Conservation (phyloP, 2,113 vertebrate genomes). For the Telmatochromis bifrenatus region DNA sequence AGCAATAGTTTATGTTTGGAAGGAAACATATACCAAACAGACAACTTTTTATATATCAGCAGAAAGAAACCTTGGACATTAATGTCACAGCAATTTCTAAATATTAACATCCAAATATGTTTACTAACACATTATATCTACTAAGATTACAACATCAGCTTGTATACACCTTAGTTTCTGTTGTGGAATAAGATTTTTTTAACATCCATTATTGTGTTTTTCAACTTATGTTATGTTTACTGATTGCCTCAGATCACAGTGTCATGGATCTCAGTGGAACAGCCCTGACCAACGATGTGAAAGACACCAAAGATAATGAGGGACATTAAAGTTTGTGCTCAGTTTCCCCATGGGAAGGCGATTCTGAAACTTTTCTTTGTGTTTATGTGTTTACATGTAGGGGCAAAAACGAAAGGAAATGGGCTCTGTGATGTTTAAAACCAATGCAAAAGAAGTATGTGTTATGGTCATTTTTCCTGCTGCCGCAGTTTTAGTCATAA, state of each 20-base stretch:
- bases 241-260: neutral
- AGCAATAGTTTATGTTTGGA: rapidly evolving
- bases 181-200: neutral
- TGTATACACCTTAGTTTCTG: neutral
- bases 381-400: neutral
- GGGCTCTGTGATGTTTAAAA: neutral
- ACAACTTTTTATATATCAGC: neutral
- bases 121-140: neutral
- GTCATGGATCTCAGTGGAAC: neutral
- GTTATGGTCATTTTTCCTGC: neutral
- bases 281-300: neutral
- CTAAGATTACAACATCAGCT: neutral
- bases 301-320: neutral
- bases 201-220: neutral
- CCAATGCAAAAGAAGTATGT: neutral
- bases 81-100: neutral
- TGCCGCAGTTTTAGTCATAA: neutral
- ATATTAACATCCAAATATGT: neutral
- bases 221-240: neutral
- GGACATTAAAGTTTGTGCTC: neutral
- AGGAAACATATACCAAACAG: neutral
- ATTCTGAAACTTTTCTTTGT: neutral
- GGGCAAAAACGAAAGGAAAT: neutral
- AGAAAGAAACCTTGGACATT: neutral
- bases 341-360: neutral